Base-by-base conservation (phyloP, 2,797 vertebrate species). In the Sebastes trivittatus region DNA sequence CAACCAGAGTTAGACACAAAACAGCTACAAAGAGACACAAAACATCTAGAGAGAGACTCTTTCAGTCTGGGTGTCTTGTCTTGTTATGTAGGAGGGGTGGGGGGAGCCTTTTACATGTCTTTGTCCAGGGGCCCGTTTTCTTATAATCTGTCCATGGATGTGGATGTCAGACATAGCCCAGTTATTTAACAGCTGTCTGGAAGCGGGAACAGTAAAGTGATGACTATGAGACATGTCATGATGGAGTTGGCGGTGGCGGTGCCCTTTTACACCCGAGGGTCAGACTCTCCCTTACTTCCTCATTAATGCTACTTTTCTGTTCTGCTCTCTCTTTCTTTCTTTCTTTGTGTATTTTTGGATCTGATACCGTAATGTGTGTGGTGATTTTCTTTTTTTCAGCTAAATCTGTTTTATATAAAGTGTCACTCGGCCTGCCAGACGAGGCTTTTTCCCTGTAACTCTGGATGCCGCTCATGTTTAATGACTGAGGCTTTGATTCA, bases 321-420 rank as follows among this genome's bases (percentile, higher is more conserved):
- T 78, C 75, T 69, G 64, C 46, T 63, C 16, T 52, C 46, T 52
- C 46, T 52, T 52, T 52, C 46, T 67, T 76, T 65, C 52, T 73
- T 42, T 58, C 55, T 78, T 77, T 83, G 62, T 78, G 60, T 88
- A 80, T 87, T 90, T 91, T 87, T 83, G 78, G 83, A 83, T 77
- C 82, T 77, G 46, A 82, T 85, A 72, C 83, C 58, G 25, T 83
- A 65, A 82, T 82, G 82, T 71, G 81, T 69, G 80, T 11, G 60
- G 73, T 25, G 75, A 65, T 77, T 79, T 85, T 85, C 42, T 73
- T 75, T 64, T 80, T 76, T 70, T 60, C 65, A 20, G 75, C 80
- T 67, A 77, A 89, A 89, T 93, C 87, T 93, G 93, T 86, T 94
- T 92, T 83, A 80, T 90, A 92, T 93, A 87, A 93, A 81, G 71